Evolutionary conservation across 2,888 invertebrate species (phyloP).

Genomic region (Volucella zonaria): DNA sequence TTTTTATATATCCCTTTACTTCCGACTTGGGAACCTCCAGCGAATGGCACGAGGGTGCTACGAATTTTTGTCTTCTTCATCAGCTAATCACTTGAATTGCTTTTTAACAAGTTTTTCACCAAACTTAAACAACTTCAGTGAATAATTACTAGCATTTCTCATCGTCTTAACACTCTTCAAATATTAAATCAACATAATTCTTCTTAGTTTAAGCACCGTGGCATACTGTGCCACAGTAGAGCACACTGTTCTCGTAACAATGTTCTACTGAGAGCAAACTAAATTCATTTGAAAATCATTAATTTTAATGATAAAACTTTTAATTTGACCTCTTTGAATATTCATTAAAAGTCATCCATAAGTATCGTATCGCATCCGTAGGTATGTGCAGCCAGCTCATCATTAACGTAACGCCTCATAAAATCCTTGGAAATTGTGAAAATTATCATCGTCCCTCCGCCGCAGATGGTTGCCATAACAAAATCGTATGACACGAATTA

Average conservation of each 20-base stretch:
- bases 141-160: too few species aligned
- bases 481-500: slow-evolving; percentile 48
- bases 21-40: neutral
- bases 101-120: too few species aligned
- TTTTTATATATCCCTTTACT: neutral
- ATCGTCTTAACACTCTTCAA: too few species aligned
- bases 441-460: too few species aligned
- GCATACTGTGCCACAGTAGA: too few species aligned
- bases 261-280: too few species aligned
- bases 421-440: slow-evolving; percentile 4
- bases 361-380: neutral
- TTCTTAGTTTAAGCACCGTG: too few species aligned
- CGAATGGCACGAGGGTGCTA: slow-evolving; percentile 7
- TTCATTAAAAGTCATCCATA: slow-evolving; percentile 4
- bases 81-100: too few species aligned
- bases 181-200: too few species aligned
- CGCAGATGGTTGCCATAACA: slow-evolving; percentile 21
- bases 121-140: too few species aligned
- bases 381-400: neutral
- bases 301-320: slow-evolving; percentile 14
- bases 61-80: neutral
- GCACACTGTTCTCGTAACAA: too few species aligned
- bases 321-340: neutral
- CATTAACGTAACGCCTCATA: slow-evolving; percentile 25
- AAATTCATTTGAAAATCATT: slow-evolving; percentile 22